phyloP scores from a whole-genome alignment of 1,140 invertebrate genomes.

The Aphelenchoides fujianensis region DNA sequence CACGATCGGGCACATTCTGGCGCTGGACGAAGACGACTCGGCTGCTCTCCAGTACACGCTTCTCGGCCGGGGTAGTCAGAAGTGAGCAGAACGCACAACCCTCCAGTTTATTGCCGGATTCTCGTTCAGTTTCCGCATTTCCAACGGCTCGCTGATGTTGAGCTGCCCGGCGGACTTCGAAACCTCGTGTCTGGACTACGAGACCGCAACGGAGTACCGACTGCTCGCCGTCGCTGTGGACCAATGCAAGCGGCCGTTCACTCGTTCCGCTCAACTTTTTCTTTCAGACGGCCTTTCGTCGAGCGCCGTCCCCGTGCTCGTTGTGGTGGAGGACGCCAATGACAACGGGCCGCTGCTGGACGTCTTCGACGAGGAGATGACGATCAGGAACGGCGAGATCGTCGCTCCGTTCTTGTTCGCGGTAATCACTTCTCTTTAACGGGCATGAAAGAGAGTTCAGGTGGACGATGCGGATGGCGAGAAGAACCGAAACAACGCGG shows the following conservation, averaged over 20 bases:
- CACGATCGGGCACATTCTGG: constrained; percentile 14
- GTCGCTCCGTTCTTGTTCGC: constrained; percentile 24
- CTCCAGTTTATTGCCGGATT: not conserved
- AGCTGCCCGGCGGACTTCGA: constrained; percentile 13
- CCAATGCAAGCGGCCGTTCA: constrained; percentile 10
- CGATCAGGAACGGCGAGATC: constrained; percentile 20
- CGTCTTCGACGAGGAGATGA: constrained; percentile 20
- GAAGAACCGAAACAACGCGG: not conserved
- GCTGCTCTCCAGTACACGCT: constrained; percentile 15
- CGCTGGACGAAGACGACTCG: constrained; percentile 2
- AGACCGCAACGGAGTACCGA: constrained; percentile 5
- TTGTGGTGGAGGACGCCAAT: constrained; percentile 27
- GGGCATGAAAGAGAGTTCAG: too few species aligned
- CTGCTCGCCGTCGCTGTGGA: constrained; percentile 20
- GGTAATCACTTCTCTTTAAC: too few species aligned
- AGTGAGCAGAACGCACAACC: constrained; percentile 7
- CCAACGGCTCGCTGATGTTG: constrained; percentile 18
- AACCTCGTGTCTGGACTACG: constrained; percentile 20
- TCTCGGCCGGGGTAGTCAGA: constrained; percentile 9
- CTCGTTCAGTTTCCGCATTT: constrained; percentile 28
- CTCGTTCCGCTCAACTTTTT: not conserved
- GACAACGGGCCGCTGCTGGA: constrained; percentile 24
- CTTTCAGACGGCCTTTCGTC: constrained; percentile 25
- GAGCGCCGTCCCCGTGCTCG: constrained; percentile 18
- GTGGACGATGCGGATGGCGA: not conserved